Conservation (phyloP, 1,140 invertebrate genomes). For the Helicorthomorpha holstii region DNA sequence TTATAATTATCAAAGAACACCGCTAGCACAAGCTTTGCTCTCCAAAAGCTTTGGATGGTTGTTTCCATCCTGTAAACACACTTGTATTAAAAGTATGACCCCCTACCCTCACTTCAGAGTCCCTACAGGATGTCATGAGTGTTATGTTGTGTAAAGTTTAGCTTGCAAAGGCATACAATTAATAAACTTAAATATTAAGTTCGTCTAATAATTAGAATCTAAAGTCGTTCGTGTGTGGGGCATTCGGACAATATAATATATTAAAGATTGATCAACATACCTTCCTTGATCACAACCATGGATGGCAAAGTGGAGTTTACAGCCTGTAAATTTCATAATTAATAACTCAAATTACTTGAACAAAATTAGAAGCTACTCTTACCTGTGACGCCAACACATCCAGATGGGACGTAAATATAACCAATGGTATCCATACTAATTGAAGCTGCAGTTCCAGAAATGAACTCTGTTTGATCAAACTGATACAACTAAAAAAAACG, state of each 20-base stretch:
- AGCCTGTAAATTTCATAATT: not conserved
- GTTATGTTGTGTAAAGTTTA: not conserved
- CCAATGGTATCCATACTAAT: conserved; percentile 22
- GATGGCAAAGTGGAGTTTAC: not conserved
- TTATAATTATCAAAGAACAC: too few relatives aligned
- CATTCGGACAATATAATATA: conserved; percentile 9
- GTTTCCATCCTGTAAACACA: too few relatives aligned
- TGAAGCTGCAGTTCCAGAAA: conserved; percentile 13
- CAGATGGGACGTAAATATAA: conserved; percentile 23
- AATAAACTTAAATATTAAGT: not conserved
- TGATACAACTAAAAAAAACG: conserved; percentile 13
- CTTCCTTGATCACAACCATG: not conserved
- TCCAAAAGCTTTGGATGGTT: too few relatives aligned
- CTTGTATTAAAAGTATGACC: not conserved
- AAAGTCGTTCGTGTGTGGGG: too few relatives aligned
- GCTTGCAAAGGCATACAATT: not conserved
- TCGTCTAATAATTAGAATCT: not conserved
- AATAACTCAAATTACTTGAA: not conserved
- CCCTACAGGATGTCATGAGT: too few relatives aligned
- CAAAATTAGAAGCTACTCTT: not conserved
- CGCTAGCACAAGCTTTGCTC: too few relatives aligned
- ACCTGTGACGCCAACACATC: conserved; percentile 14
- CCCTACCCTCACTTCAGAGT: not conserved
- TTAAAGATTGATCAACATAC: not conserved
- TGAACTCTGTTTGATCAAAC: conserved; percentile 24